Conservation (phyloP, 53 echinoderm and acorn worm species). For the Antedon mediterranea region DNA sequence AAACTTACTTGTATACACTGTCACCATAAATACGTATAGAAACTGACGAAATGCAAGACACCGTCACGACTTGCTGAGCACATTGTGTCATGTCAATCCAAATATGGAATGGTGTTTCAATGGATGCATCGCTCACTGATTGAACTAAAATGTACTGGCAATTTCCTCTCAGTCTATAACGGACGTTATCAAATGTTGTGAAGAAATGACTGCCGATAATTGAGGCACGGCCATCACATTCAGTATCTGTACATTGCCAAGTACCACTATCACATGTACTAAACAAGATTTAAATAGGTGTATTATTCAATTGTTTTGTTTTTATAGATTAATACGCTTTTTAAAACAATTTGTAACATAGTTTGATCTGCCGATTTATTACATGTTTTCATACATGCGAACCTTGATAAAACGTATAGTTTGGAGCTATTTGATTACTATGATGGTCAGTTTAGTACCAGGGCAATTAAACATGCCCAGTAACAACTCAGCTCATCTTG, state of each 20-base stretch:
- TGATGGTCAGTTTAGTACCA: too few relatives aligned
- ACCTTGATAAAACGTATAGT: too few relatives aligned
- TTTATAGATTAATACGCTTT: too few relatives aligned
- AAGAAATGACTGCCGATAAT: conserved; percentile 15
- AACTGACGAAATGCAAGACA: not conserved
- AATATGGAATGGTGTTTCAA: conserved; percentile 8
- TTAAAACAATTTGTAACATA: too few relatives aligned
- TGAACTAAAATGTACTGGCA: conserved; percentile 23
- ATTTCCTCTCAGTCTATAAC: conserved; percentile 4
- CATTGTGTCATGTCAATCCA: conserved; percentile 22
- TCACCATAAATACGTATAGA: not conserved
- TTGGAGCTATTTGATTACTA: too few relatives aligned
- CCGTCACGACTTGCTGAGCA: not conserved
- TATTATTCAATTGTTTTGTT: too few relatives aligned
- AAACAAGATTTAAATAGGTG: not conserved
- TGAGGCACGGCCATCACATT: conserved; percentile 15
- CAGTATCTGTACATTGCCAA: conserved; percentile 4
- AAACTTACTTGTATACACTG: not conserved
- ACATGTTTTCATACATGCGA: too few relatives aligned
- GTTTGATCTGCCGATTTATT: too few relatives aligned
- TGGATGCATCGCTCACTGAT: not conserved
- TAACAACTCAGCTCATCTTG: too few relatives aligned
- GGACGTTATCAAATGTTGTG: conserved; percentile 21
- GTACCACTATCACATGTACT: conserved; percentile 9
- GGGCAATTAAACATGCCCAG: too few relatives aligned